phyloP scores from a whole-genome alignment of 2,797 vertebrate species.

The Gymnothorax reevesii region DNA sequence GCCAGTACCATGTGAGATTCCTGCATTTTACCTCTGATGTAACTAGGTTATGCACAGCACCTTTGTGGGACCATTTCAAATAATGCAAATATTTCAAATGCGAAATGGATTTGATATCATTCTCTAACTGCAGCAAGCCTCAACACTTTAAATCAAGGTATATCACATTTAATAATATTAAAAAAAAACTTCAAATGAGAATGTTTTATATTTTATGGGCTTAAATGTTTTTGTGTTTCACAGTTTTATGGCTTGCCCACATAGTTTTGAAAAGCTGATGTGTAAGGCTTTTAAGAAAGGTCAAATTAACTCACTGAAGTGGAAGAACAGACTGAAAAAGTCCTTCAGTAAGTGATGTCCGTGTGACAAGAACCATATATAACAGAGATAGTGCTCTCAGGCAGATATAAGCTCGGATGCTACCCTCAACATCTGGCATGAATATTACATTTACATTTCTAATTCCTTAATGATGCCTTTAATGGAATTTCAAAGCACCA shows the following conservation, averaged over 20 bases:
- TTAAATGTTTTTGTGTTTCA: too few relatives aligned
- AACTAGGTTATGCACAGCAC: too few relatives aligned
- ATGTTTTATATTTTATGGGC: not conserved
- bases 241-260: not conserved
- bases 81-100: too few relatives aligned
- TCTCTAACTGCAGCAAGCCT: too few relatives aligned
- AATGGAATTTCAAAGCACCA: conserved; percentile 37
- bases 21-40: too few relatives aligned
- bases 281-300: not conserved
- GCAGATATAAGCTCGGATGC: not conserved
- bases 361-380: not conserved
- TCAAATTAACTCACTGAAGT: not conserved
- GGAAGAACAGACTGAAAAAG: not conserved
- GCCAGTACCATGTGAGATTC: too few relatives aligned
- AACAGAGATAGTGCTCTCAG: not conserved
- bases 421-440: conserved; percentile 4
- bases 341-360: not conserved
- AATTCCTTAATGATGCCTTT: conserved; percentile 43
- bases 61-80: too few relatives aligned
- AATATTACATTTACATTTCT: conserved; percentile 46
- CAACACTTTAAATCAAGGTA: too few relatives aligned
- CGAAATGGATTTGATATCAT: too few relatives aligned
- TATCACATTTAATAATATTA: too few relatives aligned
- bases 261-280: not conserved
- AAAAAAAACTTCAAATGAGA: not conserved